Percentiles rank a stretch among this genome's conserved stretches.
These are phyloP conservation scores for Sarcophilus harrisii DNA, from an alignment of 2,797 vertebrate species.

Conservation along the genomic window DNA sequence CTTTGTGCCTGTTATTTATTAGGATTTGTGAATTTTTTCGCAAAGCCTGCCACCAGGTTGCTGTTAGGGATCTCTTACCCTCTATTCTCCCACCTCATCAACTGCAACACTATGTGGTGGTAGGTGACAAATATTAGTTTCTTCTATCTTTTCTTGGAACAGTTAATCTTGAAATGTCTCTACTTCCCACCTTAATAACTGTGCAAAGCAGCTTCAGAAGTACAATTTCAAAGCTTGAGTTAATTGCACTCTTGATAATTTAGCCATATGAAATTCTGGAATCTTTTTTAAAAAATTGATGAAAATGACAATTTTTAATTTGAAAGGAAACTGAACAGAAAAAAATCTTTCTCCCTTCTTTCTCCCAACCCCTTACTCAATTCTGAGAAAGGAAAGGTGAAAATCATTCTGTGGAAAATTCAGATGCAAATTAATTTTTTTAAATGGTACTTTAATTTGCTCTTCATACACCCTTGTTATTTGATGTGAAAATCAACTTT, in stretches of 20 bases:
- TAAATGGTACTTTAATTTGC: conserved; percentile 26
- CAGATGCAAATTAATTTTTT: conserved; percentile 36
- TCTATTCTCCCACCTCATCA: too few species aligned
- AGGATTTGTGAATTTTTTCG: too few species aligned
- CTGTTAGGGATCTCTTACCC: too few species aligned
- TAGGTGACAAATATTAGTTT: neutral
- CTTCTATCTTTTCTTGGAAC: neutral
- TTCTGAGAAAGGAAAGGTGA: neutral
- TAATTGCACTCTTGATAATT: conserved; percentile 11
- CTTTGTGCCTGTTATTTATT: too few species aligned
- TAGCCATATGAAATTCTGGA: conserved; percentile 4
- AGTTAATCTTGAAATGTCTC: neutral
- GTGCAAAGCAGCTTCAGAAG: neutral
- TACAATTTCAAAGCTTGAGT: neutral
- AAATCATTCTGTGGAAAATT: conserved; percentile 20
- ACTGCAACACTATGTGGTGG: neutral
- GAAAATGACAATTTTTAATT: conserved; percentile 21
- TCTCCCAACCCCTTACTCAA: neutral
- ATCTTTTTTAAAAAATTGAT: conserved; percentile 20
- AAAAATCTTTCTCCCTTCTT: neutral
- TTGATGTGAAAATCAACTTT: conserved; percentile 38
- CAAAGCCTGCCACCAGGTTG: too few species aligned
- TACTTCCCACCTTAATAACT: neutral
- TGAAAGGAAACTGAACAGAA: neutral
- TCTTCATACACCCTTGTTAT: neutral